Base-by-base conservation (phyloP, 2,888 invertebrate species). In the Scaptomyza cyrtandrae region DNA sequence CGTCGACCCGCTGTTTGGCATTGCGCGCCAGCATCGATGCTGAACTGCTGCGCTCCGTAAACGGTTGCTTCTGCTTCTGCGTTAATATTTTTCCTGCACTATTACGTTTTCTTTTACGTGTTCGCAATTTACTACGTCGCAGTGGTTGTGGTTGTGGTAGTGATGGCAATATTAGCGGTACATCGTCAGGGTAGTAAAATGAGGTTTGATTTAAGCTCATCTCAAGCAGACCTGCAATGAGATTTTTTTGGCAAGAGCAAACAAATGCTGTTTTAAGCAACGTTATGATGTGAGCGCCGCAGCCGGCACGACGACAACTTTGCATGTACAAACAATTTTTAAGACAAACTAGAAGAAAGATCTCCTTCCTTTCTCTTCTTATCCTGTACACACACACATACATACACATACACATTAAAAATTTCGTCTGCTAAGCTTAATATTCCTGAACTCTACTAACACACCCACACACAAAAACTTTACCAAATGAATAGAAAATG, bases 221-320 rank as follows among this genome's bases (percentile, higher is more conserved):
- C 60, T 83, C 86, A 75, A 84, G 78, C 71, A 83, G 84, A 86
- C 78, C 83, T 84, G 83, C 78, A 84, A 84, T 68, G 77, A 86
- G 43, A 82, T 31, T 39, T 61, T 48, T 39, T 57, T 56, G 19
- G 39, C 67, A 78, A 86, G 45, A 62, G 82, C 71, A 62, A 44
- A 48, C 19, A 39, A 66, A 61, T 58, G 55, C 66, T 49, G 35
- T 61, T 60, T 58, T 65, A 52, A 46, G 45, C 57, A 58, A 55
- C 41, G 9, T 64, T 39, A 35, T 65, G 55, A 35, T 65, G 39
- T 46, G 41, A 53, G 46, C 39, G 33, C 45, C 6, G 49, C 19
- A 41, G 29, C 41, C 55, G 29, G 56, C 66, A 64, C 64, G 64
- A 65, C 64, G 67, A 65, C 66, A 64, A 33, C n/a, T 45, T 39